Conservation (phyloP, 2,797 vertebrate genomes). For the Vireo griseus region DNA sequence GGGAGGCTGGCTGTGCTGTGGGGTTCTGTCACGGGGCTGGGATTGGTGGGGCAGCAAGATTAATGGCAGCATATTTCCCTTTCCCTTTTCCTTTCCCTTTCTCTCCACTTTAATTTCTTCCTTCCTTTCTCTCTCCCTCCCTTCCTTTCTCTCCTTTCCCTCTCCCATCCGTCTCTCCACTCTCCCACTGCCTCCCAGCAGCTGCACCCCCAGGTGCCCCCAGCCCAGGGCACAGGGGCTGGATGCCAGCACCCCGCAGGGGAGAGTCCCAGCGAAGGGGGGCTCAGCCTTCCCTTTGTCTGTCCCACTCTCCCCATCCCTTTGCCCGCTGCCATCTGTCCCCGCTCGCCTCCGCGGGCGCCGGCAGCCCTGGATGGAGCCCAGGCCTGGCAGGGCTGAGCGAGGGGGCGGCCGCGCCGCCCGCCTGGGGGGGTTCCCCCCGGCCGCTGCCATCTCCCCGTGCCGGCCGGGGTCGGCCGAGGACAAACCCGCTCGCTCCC, state of each 20-base stretch:
- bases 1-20: background rate
- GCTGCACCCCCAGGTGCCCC: background rate
- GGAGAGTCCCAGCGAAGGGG: background rate
- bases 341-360: background rate
- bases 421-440: background rate
- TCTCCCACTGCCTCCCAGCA: background rate
- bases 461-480: background rate
- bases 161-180: background rate
- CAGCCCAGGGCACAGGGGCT: background rate
- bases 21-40: background rate
- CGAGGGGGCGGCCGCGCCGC: background rate
- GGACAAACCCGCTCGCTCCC: constrained; percentile 5
- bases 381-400: constrained; percentile 9
- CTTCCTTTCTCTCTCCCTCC: background rate
- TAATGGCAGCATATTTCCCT: background rate
- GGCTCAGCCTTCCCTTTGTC: background rate
- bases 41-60: background rate
- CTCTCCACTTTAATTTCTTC: background rate
- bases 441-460: background rate
- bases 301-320: background rate
- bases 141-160: background rate
- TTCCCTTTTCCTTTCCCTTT: background rate
- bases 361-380: background rate
- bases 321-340: constrained; percentile 19
- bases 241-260: background rate